Conservation (phyloP, 2,113 vertebrate genomes). For the Phalacrocorax pelagicus region DNA sequence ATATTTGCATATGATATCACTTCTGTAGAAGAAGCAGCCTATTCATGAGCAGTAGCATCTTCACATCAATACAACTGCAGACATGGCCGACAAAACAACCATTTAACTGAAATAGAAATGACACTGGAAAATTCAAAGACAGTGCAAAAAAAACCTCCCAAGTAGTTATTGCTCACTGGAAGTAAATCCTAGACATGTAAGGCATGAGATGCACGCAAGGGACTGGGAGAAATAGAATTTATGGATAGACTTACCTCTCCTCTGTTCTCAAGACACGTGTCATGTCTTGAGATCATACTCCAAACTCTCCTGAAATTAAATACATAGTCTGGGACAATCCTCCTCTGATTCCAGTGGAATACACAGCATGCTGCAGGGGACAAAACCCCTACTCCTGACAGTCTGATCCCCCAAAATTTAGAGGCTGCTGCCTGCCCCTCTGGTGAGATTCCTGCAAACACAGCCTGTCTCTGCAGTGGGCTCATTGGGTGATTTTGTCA, state of each 20-base stretch:
- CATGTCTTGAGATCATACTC: background rate
- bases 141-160: background rate
- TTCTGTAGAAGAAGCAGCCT: slow-evolving; percentile 8
- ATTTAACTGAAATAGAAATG: background rate
- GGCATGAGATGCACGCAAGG: background rate
- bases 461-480: background rate
- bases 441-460: background rate
- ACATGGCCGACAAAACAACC: background rate
- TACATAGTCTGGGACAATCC: background rate
- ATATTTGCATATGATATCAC: background rate
- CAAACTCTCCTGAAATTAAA: background rate
- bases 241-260: background rate
- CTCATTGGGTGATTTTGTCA: rapidly evolving
- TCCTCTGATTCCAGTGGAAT: background rate
- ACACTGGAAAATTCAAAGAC: background rate
- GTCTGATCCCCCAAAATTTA: rapidly evolving
- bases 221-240: background rate
- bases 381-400: background rate
- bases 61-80: background rate
- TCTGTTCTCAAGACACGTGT: background rate
- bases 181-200: background rate
- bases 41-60: background rate
- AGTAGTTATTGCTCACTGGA: background rate
- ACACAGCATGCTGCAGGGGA: background rate
- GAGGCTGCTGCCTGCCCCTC: background rate